Evolutionary conservation across 2,797 vertebrate species (phyloP).

Genomic region (Myotis pilosus): DNA sequence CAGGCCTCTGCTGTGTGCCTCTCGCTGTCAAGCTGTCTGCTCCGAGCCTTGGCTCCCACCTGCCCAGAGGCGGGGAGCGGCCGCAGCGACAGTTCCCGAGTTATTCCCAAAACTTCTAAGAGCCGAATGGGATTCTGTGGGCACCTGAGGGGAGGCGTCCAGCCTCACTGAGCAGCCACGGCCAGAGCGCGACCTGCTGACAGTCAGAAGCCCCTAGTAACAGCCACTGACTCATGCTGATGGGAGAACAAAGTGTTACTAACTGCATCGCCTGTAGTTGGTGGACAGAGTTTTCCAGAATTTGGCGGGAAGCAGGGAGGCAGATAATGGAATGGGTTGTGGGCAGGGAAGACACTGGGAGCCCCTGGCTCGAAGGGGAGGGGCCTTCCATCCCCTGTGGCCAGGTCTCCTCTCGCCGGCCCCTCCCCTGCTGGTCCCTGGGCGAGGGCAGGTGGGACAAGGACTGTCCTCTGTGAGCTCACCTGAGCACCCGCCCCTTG

Average conservation of each 20-base stretch:
- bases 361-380: rapidly evolving
- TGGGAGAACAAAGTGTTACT: background rate
- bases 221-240: background rate
- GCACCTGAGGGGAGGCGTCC: background rate
- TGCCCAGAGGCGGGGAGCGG: background rate
- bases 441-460: background rate
- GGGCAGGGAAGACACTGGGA: rapidly evolving
- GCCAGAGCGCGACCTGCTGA: background rate
- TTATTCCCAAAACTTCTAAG: background rate
- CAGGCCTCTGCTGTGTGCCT: background rate
- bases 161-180: background rate
- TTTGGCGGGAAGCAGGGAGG: background rate
- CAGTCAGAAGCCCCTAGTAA: background rate
- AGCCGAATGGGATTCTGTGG: background rate
- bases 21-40: background rate
- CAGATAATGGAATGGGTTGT: background rate
- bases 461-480: background rate
- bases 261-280: too few species aligned
- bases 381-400: background rate
- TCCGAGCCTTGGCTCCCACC: background rate
- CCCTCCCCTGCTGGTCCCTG: background rate
- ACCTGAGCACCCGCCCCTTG: background rate
- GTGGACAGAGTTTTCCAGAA: background rate
- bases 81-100: background rate
- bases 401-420: background rate